Conservation (phyloP, 2,113 vertebrate genomes). For the Amphiprion ocellaris region DNA sequence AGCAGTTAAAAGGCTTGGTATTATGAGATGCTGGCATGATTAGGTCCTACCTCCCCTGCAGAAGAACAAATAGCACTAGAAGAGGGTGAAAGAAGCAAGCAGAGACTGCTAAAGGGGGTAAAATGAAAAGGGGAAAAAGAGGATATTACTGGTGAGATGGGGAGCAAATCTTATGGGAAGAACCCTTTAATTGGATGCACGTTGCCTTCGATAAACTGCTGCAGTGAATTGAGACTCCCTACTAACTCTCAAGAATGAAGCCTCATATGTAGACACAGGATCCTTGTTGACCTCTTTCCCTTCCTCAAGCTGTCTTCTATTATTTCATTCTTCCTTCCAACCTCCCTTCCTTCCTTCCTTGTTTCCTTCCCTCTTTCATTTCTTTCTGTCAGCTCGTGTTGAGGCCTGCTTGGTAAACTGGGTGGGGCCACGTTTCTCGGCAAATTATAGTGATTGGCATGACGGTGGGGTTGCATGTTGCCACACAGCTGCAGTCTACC, state of each 20-base stretch:
- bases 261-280: constrained; percentile 11
- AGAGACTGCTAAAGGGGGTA: not conserved
- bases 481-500: constrained; percentile 65
- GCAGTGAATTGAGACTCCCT: constrained; percentile 40
- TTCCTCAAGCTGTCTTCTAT: not conserved
- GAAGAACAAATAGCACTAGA: constrained; percentile 57
- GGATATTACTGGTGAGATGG: constrained; percentile 6
- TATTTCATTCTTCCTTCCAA: not conserved
- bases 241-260: constrained; percentile 12
- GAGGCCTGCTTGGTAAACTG: constrained; percentile 48
- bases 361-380: constrained; percentile 15
- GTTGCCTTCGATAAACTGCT: constrained; percentile 57
- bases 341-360: constrained; percentile 15
- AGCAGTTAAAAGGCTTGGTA: constrained; percentile 66
- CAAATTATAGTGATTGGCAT: constrained; percentile 67
- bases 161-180: constrained; percentile 33
- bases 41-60: constrained; percentile 39
- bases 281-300: not conserved
- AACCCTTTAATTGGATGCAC: constrained; percentile 57
- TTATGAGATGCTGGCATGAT: constrained; percentile 61
- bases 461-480: constrained; percentile 44
- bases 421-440: constrained; percentile 56
- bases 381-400: constrained; percentile 42
- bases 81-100: constrained; percentile 12
- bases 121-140: not conserved